phyloP scores from a whole-genome alignment of 1,140 invertebrate species.

The Akabosia matsudoensis region DNA sequence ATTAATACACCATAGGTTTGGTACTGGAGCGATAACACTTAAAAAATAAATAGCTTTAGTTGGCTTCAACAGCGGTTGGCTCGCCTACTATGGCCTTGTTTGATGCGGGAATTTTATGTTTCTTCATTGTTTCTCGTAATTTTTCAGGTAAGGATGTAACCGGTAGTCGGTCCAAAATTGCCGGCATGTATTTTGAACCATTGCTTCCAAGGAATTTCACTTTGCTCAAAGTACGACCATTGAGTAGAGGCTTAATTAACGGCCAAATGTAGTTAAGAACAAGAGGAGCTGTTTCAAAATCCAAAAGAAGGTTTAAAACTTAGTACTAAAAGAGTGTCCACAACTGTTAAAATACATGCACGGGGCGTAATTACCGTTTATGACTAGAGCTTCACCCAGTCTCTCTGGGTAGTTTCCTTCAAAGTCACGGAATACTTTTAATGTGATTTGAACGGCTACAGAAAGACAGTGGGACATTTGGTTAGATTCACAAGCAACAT shows the following conservation, averaged over 20 bases:
- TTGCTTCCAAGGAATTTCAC: constrained; percentile 3
- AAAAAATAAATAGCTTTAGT: too few relatives aligned
- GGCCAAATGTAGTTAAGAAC: constrained; percentile 34
- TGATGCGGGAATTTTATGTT: neutral
- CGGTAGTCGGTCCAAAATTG: neutral
- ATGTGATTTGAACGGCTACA: constrained; percentile 32
- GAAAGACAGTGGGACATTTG: neutral
- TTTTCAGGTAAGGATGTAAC: neutral
- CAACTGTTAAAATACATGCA: neutral
- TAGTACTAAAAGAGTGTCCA: too few relatives aligned
- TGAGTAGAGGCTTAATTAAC: constrained; percentile 29
- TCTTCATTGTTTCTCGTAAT: neutral
- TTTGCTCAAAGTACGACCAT: constrained; percentile 24
- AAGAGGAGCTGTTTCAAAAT: constrained; percentile 27
- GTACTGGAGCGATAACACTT: too few relatives aligned
- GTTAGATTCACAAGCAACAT: neutral
- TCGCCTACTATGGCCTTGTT: too few relatives aligned
- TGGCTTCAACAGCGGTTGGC: too few relatives aligned
- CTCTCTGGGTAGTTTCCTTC: constrained; percentile 31
- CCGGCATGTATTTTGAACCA: neutral
- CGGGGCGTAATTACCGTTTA: too few relatives aligned
- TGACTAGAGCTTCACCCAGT: constrained; percentile 7
- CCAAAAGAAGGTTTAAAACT: constrained; percentile 29
- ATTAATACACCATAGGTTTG: too few relatives aligned
- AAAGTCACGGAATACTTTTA: constrained; percentile 31